A percentile compares a stretch with the other conserved stretches of the same genome.
phyloP scores from a whole-genome alignment of 2,888 invertebrate species.

The Tetheella fluctuosa region DNA sequence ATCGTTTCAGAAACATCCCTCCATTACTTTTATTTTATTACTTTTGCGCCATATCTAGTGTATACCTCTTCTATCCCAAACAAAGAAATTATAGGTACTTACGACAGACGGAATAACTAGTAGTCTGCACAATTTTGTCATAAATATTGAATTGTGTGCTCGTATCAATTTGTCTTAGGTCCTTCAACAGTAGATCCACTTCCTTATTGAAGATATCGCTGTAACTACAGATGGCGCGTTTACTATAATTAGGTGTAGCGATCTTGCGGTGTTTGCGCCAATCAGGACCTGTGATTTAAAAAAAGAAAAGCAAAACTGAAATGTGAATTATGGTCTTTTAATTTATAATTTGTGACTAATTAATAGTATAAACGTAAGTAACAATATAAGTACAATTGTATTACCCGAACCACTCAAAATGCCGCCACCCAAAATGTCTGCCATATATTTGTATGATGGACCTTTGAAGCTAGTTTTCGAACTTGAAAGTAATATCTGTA shows the following conservation, averaged over 20 bases:
- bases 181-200: constrained; percentile 47
- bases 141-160: constrained; percentile 52
- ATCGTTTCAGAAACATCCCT: too few relatives aligned
- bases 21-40: too few relatives aligned
- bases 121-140: constrained; percentile 50
- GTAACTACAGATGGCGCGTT: constrained; percentile 60
- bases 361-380: too few relatives aligned
- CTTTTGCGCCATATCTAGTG: too few relatives aligned
- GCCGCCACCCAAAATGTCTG: constrained; percentile 60
- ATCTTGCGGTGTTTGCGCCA: constrained; percentile 74
- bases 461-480: constrained; percentile 63
- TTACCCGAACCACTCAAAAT: constrained; percentile 73
- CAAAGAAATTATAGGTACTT: constrained; percentile 43
- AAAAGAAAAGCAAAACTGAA: too few relatives aligned
- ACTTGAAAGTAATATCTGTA: constrained; percentile 60
- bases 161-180: constrained; percentile 27
- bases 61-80: too few relatives aligned
- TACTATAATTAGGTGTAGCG: constrained; percentile 66
- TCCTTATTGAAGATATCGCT: constrained; percentile 56
- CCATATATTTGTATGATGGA: constrained; percentile 72
- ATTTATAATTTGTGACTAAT: too few relatives aligned
- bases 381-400: too few relatives aligned
- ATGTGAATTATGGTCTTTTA: too few relatives aligned
- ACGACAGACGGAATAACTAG: constrained; percentile 68
- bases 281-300: constrained; percentile 45